A percentile compares a stretch with the other conserved stretches of the same genome.
Evolutionary conservation across 2,113 vertebrate species (phyloP).

Genomic region (Apodemus sylvaticus): DNA sequence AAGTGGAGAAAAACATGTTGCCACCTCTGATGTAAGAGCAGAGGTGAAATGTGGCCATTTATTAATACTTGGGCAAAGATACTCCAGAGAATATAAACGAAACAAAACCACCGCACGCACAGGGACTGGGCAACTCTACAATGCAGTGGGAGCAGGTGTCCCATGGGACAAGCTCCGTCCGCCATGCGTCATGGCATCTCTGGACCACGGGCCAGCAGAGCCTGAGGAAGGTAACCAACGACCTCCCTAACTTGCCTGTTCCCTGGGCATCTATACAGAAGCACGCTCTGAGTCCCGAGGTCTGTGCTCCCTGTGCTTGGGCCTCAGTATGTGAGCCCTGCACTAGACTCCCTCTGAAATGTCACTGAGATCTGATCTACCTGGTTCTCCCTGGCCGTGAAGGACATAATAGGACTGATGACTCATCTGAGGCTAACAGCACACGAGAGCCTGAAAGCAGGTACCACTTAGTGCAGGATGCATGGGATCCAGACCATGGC

Average conservation of each 20-base stretch:
- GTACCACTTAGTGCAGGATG: not conserved
- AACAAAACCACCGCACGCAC: not conserved
- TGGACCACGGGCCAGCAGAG: not conserved
- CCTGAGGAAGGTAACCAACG: not conserved
- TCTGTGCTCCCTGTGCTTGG: not conserved
- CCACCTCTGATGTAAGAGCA: not conserved
- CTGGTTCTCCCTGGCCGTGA: not conserved
- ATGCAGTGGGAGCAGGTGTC: not conserved
- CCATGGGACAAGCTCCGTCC: fast-evolving
- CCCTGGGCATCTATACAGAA: not conserved
- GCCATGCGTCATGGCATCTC: not conserved
- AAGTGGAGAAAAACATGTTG: not conserved
- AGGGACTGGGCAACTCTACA: not conserved
- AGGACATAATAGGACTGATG: not conserved
- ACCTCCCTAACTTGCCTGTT: not conserved
- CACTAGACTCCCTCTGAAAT: not conserved
- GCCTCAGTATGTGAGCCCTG: not conserved
- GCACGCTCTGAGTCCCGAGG: not conserved
- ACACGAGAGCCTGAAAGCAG: not conserved
- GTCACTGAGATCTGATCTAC: not conserved
- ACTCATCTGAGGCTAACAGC: not conserved
- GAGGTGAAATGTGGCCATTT: not conserved
- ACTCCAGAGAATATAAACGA: not conserved
- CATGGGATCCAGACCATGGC: not conserved
- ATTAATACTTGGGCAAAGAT: not conserved